Base-by-base conservation (phyloP, 37 sponge, comb jelly and placozoan genomes). In the Ephydatia muelleri region DNA sequence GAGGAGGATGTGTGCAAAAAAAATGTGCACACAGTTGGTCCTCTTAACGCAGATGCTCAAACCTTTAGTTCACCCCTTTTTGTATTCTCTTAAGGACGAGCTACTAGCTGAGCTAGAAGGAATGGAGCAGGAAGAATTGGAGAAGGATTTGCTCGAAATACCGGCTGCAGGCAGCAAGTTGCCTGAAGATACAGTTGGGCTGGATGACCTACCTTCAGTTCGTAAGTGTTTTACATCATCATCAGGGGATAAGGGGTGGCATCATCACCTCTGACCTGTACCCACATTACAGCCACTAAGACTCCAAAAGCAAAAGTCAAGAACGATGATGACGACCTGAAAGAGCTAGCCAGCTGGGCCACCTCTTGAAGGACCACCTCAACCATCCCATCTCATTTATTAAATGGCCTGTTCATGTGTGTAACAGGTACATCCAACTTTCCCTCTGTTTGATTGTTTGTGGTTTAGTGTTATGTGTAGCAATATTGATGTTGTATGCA, bases 71-170 rank as follows among this genome's bases (percentile, higher is more conserved):
- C 21, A 35, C 22, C 34, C 25, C 23, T n/a, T 64, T 25, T n/a
- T n/a, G n/a, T n/a, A n/a, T 28, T 73, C 27, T 0, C 38, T 70
- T 26, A 72, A 93, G 91, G 96, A 96, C 77, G 96, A 96, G 5
- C 57, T 96, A 49, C 47, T 88, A 32, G 91, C 86, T 25, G 96
- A 96, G 49, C 84, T 96, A 38, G 96, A 96, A 65, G 96, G 85
- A 6, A 43, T 96, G 83, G 87, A 93, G 47, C 88, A 93, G 93
- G 88, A 65, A 89, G 85, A 32, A 34, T 65, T 90, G 43, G 93
- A 90, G 39, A 70, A 83, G 57, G 72, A 95, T 30, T 39, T 87
- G 32, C 84, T 92, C 26, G 79, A 73, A 5, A 47, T 88, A 0
- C 70, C 57, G 9, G 68, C 85, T 13, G 16, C 79, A 8, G 43